A percentile compares a stretch with the other conserved stretches of the same genome.
phyloP scores from a whole-genome alignment of 2,113 vertebrate species.

The Theristicus caerulescens region DNA sequence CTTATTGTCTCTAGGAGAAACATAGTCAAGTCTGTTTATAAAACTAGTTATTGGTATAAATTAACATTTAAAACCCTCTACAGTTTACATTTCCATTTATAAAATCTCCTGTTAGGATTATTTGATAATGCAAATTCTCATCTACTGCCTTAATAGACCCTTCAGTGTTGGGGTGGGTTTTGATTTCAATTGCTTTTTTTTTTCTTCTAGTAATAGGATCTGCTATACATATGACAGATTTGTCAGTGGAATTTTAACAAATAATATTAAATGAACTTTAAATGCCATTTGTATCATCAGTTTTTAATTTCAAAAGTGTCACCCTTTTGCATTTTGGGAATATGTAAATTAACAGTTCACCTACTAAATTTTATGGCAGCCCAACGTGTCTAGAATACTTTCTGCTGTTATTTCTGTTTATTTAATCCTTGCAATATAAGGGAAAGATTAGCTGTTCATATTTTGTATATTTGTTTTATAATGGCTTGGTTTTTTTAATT shows the following conservation, averaged over 20 bases:
- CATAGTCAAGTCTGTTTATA: not conserved
- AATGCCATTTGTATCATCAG: slow-evolving; percentile 52
- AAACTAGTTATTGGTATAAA: slow-evolving; percentile 7
- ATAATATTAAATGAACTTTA: slow-evolving; percentile 60
- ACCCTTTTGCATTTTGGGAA: slow-evolving; percentile 42
- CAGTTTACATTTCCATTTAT: slow-evolving; percentile 42
- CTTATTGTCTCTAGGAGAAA: not conserved
- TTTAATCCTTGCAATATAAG: slow-evolving; percentile 48
- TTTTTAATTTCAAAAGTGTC: slow-evolving; percentile 65
- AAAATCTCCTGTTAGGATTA: slow-evolving; percentile 51
- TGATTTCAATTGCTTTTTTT: slow-evolving; percentile 27
- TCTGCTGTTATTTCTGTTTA: slow-evolving; percentile 36
- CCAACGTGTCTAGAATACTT: slow-evolving; percentile 46
- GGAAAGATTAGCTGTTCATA: slow-evolving; percentile 17
- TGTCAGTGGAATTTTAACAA: slow-evolving; percentile 52
- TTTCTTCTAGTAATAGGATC: slow-evolving; percentile 23
- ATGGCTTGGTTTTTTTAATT: not conserved
- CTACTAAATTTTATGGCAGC: slow-evolving; percentile 30
- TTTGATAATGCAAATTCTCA: slow-evolving; percentile 54
- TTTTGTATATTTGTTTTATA: slow-evolving; percentile 37
- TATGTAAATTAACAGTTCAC: slow-evolving; percentile 36
- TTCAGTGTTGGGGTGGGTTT: slow-evolving; percentile 1
- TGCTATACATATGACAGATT: slow-evolving; percentile 8
- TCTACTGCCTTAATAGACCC: slow-evolving; percentile 39
- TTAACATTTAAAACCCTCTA: slow-evolving; percentile 27